Base-by-base conservation (phyloP, 37 sponge, comb jelly and placozoan genomes). In the Chondrilla cf. caribensis region DNA sequence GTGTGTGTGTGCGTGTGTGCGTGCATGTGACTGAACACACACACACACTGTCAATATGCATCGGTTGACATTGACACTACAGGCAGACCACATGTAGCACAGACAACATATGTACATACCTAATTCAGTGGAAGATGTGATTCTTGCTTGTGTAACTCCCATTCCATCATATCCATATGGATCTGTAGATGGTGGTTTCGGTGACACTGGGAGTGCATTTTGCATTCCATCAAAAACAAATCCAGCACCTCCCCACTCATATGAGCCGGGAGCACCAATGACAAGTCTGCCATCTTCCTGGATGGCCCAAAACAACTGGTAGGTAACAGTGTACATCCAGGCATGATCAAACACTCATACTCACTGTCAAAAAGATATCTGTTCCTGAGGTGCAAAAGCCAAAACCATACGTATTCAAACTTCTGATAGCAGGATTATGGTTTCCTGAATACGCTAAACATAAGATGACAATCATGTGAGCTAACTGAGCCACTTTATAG, bases 381-480 rank as follows among this genome's bases (percentile, higher is more conserved):
- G 76, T 73, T 73, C 76, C 76, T 21, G 76, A 39, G 41, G 76
- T 41, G 76, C 76, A 73, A 21, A 11, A 73, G 9, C 76, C 76
- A 39, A 3, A 43, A n/a, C 76, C 51, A 47, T 47, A 11, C 51
- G 51, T 47, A 47, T 47, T 14, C 11, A 47, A 11, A 47, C 51
- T 47, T 47, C 51, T 47, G 51, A 47, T 47, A 47, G 51, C 11
- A 47, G 51, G 6, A 47, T 47, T n/a, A n/a, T n/a, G n/a, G n/a
- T n/a, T n/a, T n/a, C n/a, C n/a, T n/a, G n/a, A n/a, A n/a, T n/a
- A n/a, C n/a, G n/a, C n/a, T n/a, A n/a, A n/a, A n/a, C n/a, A n/a
- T n/a, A n/a, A n/a, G n/a, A n/a, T n/a, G n/a, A n/a, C n/a, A n/a
- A n/a, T n/a, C n/a, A n/a, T n/a, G n/a, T n/a, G n/a, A n/a, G n/a